Conservation (phyloP, 1,140 invertebrate genomes). For the Apis florea region DNA sequence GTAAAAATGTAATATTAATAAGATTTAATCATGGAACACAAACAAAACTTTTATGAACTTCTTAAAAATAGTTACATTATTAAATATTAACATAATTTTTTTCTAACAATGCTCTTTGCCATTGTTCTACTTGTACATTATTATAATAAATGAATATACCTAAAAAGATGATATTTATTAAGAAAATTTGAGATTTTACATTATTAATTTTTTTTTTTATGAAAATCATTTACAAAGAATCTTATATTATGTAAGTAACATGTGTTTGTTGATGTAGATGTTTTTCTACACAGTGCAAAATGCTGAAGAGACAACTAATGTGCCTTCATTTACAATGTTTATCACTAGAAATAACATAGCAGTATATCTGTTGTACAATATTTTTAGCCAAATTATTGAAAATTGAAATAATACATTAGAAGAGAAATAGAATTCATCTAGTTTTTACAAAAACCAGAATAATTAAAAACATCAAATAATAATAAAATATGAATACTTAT, state of each 20-base stretch:
- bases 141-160: slow-evolving; percentile 47
- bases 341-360: slow-evolving; percentile 22
- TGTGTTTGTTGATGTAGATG: slow-evolving; percentile 25
- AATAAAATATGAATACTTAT: neutral
- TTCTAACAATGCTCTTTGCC: slow-evolving; percentile 12
- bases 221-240: slow-evolving; percentile 45
- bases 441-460: slow-evolving; percentile 15
- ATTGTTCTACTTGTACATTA: slow-evolving; percentile 40
- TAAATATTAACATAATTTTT: slow-evolving; percentile 37
- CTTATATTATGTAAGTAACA: slow-evolving; percentile 21
- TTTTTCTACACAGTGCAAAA: slow-evolving; percentile 19
- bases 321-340: slow-evolving; percentile 16
- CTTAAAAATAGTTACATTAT: slow-evolving; percentile 13
- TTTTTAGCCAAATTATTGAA: neutral
- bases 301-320: neutral
- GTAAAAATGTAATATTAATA: slow-evolving; percentile 22
- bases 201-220: slow-evolving; percentile 27
- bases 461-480: slow-evolving; percentile 17
- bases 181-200: slow-evolving; percentile 40
- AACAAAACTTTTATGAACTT: slow-evolving; percentile 19
- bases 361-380: neutral
- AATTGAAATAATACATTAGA: neutral
- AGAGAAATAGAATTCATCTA: neutral
- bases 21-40: slow-evolving; percentile 32
- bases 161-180: slow-evolving; percentile 56